These are phyloP conservation scores for Tor tambroides DNA, from an alignment of 2,113 vertebrate species.

Conservation along the genomic window DNA sequence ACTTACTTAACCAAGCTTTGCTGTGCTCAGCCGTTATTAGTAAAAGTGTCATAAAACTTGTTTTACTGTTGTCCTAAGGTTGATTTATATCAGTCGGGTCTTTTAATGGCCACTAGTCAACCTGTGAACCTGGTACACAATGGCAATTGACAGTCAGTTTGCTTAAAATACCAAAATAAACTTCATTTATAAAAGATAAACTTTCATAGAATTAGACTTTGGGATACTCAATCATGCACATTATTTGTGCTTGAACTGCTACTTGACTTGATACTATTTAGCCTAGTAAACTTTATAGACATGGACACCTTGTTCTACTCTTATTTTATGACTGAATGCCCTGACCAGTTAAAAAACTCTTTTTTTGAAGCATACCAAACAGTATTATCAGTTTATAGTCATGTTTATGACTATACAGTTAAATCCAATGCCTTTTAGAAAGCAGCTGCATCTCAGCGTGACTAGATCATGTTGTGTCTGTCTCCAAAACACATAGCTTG, in stretches of 20 bases:
- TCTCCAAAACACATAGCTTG: neutral
- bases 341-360: neutral
- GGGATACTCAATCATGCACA: neutral
- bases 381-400: neutral
- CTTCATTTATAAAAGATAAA: too few relatives aligned
- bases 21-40: neutral
- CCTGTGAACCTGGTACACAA: neutral
- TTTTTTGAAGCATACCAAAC: neutral
- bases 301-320: neutral
- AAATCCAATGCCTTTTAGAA: conserved; percentile 12
- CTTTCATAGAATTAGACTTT: neutral
- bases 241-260: neutral
- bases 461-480: conserved; percentile 5
- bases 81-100: neutral
- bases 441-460: conserved; percentile 45
- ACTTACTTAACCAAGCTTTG: neutral
- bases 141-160: neutral
- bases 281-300: neutral
- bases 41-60: neutral
- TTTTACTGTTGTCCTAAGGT: neutral
- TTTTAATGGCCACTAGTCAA: neutral
- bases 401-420: too few relatives aligned
- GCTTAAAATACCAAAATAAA: neutral
- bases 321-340: neutral
- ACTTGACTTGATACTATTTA: neutral